These are phyloP conservation scores for Pandemis corylana DNA, from an alignment of 2,888 invertebrate genomes.

Conservation along the genomic window DNA sequence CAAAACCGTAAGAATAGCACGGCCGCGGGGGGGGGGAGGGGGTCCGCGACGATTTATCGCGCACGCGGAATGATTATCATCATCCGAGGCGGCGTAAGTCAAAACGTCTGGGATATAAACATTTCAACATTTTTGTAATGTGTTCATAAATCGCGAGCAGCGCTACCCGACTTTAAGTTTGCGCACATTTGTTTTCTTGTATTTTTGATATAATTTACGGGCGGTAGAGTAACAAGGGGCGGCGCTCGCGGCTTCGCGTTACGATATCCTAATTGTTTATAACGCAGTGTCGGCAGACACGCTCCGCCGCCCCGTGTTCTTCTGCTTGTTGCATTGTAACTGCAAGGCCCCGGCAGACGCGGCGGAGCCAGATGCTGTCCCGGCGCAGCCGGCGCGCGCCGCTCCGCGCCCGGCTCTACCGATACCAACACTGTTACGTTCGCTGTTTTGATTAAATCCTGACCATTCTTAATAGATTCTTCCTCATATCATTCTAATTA, in stretches of 20 bases:
- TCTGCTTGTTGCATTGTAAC: too few species aligned
- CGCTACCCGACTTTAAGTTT: background rate
- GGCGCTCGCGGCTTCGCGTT: conserved; percentile 10
- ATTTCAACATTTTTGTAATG: conserved; percentile 24
- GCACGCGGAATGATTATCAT: conserved; percentile 19
- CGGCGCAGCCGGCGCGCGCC: too few species aligned
- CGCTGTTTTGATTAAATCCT: too few species aligned
- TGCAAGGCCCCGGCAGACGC: background rate
- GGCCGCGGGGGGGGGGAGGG: conserved; percentile 5
- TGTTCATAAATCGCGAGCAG: conserved; percentile 11
- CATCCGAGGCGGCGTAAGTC: conserved; percentile 31
- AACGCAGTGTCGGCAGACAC: conserved; percentile 13
- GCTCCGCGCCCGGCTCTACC: too few species aligned
- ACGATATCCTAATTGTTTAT: conserved; percentile 35
- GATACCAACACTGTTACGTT: too few species aligned
- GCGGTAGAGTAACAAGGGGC: background rate
- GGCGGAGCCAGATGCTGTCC: background rate
- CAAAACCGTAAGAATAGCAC: conserved; percentile 16
- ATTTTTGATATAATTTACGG: conserved; percentile 2
- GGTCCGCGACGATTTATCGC: conserved; percentile 26
- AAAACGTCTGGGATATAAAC: conserved; percentile 28
- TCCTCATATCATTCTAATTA: too few species aligned
- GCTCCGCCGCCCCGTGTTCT: background rate
- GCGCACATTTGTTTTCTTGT: background rate
- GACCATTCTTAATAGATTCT: too few species aligned